Base-by-base conservation (phyloP, 2,113 vertebrate genomes). In the Carassius gibelio region DNA sequence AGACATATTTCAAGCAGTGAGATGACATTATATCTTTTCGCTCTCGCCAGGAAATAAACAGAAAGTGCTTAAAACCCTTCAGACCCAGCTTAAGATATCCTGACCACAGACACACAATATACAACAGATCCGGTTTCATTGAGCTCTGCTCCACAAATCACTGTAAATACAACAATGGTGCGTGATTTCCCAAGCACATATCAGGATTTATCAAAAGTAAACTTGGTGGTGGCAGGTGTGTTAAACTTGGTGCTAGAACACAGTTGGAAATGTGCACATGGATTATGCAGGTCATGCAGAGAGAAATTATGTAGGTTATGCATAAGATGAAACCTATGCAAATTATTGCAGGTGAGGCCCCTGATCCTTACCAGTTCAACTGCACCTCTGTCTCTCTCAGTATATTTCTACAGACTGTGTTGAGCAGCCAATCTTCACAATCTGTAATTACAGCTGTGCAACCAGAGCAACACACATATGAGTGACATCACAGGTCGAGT, bases 1-100 rank as follows among this genome's bases (percentile, higher is more conserved):
- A 96, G 95, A 95, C 95, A 96, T 92, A 95, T 96, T 95, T 96
- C 96, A 95, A 5, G 95, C 95, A 93, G 94, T 90, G 91, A 94
- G 94, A 95, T 95, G 94, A 96, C 92, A 95, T 96, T 95, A 95
- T 93, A 95, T 93, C 94, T 42, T 21, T 42, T 72, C 36, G 0
- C 19, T 17, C 34, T 52, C 57, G 48, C 61, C 30, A 66, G 59
- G 48, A 76, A 66, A 38, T 50, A 42, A 62, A 21, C 64, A 23
- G 13, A 30, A 57, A 66, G 42, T 59, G n/a, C 71, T 42, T 52
- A 72, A 72, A 95, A 96, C 69, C 69, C 21, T 42, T 48, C 38
- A 96, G 95, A 92, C 94, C 94, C 92, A 79, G 91, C 94, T 94
- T 96, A 95, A 96, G 94, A 93, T 96, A 95, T 95, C 96, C 95